These are phyloP conservation scores for Mionectes macconnelli DNA, from an alignment of 2,113 vertebrate genomes.

Conservation along the genomic window DNA sequence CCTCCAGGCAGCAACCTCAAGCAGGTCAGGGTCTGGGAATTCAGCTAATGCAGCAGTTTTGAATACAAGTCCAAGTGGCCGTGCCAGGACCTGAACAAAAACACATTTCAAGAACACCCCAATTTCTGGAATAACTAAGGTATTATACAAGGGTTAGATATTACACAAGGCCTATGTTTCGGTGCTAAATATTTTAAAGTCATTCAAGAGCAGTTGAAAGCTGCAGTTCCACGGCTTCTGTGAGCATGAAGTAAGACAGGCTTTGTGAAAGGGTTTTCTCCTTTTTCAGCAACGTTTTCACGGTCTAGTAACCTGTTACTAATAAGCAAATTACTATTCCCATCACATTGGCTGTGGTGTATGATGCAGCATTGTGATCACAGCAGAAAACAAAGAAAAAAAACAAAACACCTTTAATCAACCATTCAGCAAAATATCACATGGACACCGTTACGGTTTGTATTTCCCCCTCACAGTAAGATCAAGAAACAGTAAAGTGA, in stretches of 20 bases:
- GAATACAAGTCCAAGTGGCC: conserved; percentile 25
- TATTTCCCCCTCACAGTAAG: not conserved
- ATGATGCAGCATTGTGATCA: not conserved
- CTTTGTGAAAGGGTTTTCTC: not conserved
- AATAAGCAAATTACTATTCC: not conserved
- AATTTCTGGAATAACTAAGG: conserved; percentile 19
- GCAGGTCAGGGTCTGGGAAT: conserved; percentile 60
- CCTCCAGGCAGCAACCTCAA: conserved; percentile 29
- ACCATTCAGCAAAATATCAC: not conserved
- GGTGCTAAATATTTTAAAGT: not conserved
- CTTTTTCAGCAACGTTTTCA: not conserved
- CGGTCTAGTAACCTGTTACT: not conserved
- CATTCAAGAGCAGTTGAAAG: not conserved
- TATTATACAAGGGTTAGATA: not conserved
- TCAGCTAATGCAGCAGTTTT: conserved; percentile 44
- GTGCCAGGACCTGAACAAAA: conserved; percentile 64
- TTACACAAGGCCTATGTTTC: not conserved
- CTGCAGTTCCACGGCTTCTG: not conserved
- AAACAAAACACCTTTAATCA: not conserved
- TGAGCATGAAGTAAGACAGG: not conserved
- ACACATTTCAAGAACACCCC: conserved; percentile 49
- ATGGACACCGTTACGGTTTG: not conserved
- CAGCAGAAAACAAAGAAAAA: not conserved
- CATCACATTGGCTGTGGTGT: not conserved
- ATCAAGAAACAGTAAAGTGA: not conserved